Base-by-base conservation (phyloP, 2,797 vertebrate genomes). In the Bufotes viridis region DNA sequence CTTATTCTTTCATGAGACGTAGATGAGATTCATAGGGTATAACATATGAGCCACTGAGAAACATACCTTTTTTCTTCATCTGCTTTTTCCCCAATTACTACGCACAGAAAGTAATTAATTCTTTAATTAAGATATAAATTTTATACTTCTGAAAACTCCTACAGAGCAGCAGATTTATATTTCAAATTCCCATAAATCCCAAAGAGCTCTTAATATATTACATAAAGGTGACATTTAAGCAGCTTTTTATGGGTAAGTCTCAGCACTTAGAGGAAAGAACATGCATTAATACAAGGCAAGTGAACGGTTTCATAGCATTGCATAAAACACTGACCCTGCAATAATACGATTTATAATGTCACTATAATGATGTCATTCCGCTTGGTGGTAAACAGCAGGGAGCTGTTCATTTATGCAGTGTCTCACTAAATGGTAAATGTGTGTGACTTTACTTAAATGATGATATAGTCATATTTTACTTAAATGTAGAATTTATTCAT, bases 171-270 rank as follows among this genome's bases (percentile, higher is more conserved):
- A 84, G 87, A 88, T 88, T 88, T 84, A 88, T 84, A 88, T 88
- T 79, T 84, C 55, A 88, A 84, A 84, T 84, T 88, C 81, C 42
- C 81, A 80, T 88, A 88, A 88, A 88, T 88, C 70, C 53, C 60
- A 58, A 84, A 79, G 53, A 65, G 65, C 75, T 79, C 75, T 49
- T 84, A 88, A 88, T 55, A 88, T 88, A 88, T 88, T 84, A 76
- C 81, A 84, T 84, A 88, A 88, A 88, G 87, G 74, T 88, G 87
- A 88, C 87, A 88, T 88, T 88, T 88, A 88, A 84, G 87, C 87
- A 60, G 70, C 87, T 80, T 88, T 88, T 88, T 88, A 88, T 88
- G 81, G 78, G 65, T 85, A 72, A 88, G 65, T 84, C 75, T 70
- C 75, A 84, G 81, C 63, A 70, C 55, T 81, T 79, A 58, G 57